Base-by-base conservation (phyloP, 1,140 invertebrate genomes). In the Pseudomyrmex cubaensis region DNA sequence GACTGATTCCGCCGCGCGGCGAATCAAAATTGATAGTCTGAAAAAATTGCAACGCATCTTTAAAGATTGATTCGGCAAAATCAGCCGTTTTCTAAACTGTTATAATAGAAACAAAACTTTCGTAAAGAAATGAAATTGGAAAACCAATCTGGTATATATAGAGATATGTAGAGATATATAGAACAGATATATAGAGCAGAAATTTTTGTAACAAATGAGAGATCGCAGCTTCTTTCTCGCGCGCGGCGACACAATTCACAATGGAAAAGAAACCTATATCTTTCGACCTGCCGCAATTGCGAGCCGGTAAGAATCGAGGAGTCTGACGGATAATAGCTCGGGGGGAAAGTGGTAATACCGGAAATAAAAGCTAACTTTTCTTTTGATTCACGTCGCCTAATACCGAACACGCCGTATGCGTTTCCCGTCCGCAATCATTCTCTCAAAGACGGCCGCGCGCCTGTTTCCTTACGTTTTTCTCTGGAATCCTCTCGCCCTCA, bases 21-120 rank as follows among this genome's bases (percentile, higher is more conserved):
- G 95, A 95, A 87, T 95, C 95, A 86, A 95, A 95, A 90, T 95
- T 95, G 77, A 95, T 95, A 77, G 94, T 92, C 95, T 95, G 80
- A 83, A 50, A 57, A 56, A 85, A 78, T 78, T 35, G 67, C 50
- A 56, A 54, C n/a, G 25, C 35, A 54, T 61, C 44, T 35, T 44
- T 54, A 1, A 67, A 48, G 46, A 8, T 35, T 35, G 35, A 35
- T 35, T 35, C 5, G 0, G 35, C 35, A 35, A 35, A 35, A 35
- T 7, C 35, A 35, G 35, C 5, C 5, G 35, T 35, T 35, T 35
- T 35, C 0, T 35, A 35, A 7, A 35, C 5, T 35, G 35, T 35
- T 35, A 35, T 7, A 35, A 35, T 35, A 35, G 35, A 7, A 35
- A 35, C 35, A 35, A 35, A 35, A 35, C 7, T 35, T 7, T 7